Evolutionary conservation across 2,797 vertebrate genomes (phyloP), one percentile per base, ranked within the genome.

Genomic region (Malurus splendens): DNA sequence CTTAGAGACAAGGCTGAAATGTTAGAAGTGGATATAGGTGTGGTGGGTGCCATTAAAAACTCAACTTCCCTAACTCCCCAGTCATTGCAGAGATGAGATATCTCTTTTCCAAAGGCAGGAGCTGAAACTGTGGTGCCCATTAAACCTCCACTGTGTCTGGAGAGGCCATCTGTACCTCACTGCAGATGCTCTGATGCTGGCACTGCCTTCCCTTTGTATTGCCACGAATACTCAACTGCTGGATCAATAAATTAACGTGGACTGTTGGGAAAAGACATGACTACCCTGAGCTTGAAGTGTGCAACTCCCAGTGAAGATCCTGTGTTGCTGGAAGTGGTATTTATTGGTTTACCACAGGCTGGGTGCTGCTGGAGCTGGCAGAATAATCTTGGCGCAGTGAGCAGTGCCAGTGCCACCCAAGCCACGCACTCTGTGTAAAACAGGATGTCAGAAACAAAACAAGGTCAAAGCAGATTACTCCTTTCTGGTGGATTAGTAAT

Each of bases 41-140:
- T 38, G 61, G 93, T 55, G 89, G 90, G 85, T 93, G n/a, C 77
- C 74, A 71, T 94, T 93, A 93, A 95, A 76, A 92, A 67, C 74
- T 87, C 90, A 70, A 86, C 79, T 95, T 73, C 38, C 51, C 48
- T 47, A 78, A 93, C 73, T 94, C 87, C 28, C 45, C 52, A 59
- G 70, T 57, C 59, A 86, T 92, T 93, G 82, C 76, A 89, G 89
- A 86, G 87, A 91, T 83, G 82, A 89, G 66, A 6, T 70, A 70
- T 89, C 50, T 89, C 86, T 81, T 86, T 91, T 70, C 16, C 25
- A 78, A 76, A 92, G 75, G 52, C 0, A 0, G 38, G 73, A 89
- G 70, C 39, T 89, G 93, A 50, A 86, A 67, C 1, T 72, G 48
- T 4, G 8, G 47, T 65, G 72, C 73, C 0, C 0, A 0, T 87